Evolutionary conservation across 2,797 vertebrate genomes (phyloP), one percentile per base, ranked within the genome.

Genomic region (Valencia hispanica): DNA sequence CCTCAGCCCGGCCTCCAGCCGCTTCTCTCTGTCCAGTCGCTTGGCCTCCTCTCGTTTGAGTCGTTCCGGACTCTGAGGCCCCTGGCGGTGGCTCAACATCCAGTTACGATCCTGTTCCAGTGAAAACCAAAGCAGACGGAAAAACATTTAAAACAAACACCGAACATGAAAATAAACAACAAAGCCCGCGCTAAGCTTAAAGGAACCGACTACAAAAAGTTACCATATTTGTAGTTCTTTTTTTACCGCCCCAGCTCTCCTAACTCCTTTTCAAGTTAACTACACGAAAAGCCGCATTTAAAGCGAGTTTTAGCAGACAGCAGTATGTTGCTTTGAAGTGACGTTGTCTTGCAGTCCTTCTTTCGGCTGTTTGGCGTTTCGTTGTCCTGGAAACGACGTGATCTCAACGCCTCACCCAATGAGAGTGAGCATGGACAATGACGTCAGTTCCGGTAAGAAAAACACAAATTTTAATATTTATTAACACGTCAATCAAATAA

Each of bases 381-480:
- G 91, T 93, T 83, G 92, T 85, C 91, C 27, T 79, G 86, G 92
- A 18, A 92, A 93, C 92, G 43, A 36, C 17, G 75, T 70, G 57
- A 70, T 5, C 2, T 5, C 1, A 0, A 1, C 8, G 5, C 10
- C 22, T 53, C 45, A 61, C n/a, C 85, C 84, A 89, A 87, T 82
- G 0, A 27, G 27, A 86, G 61, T 15, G 1, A 57, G 14, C 4
- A 4, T 15, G 20, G 27, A 39, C 0, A 2, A 25, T 84, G 72
- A 89, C 85, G 90, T 83, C 81, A 84, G 41, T 4, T 68, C 86
- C 79, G 70, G 79, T 45, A 68, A 82, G 82, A 0, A 22, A 36
- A 36, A 5, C 20, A 2, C 5, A 61, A 36, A 63, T 32, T 18
- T 15, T 0, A 22, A 36, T 61, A n/a, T 61, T 61, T 61, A 2